phyloP scores from a whole-genome alignment of 1,140 invertebrate species.

The Euura saliciscinereae region DNA sequence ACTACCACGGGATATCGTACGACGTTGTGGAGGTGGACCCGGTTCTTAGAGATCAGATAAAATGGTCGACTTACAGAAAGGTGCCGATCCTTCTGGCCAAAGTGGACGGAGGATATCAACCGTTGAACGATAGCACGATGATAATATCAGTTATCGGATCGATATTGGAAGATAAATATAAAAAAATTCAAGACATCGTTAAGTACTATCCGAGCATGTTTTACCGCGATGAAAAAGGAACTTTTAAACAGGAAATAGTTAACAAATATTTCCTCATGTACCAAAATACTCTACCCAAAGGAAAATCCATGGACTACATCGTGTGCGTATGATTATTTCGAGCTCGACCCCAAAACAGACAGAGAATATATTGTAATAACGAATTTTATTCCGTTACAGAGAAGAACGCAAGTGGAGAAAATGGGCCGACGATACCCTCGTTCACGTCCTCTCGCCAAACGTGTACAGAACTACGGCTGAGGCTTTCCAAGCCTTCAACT shows the following conservation, averaged over 20 bases:
- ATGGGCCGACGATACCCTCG: constrained; percentile 91
- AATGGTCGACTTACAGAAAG: constrained; percentile 95
- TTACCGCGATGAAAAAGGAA: constrained; percentile 72
- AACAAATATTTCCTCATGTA: constrained; percentile 97
- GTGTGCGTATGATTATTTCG: constrained; percentile 61
- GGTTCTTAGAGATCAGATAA: constrained; percentile 87
- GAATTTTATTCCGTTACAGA: constrained; percentile 59
- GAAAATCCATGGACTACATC: constrained; percentile 65
- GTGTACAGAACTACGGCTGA: constrained; percentile 89
- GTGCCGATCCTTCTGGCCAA: constrained; percentile 91
- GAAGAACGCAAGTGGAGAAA: constrained; percentile 93
- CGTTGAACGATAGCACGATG: constrained; percentile 92
- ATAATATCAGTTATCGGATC: constrained; percentile 90
- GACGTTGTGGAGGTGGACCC: constrained; percentile 97
- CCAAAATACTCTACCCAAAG: constrained; percentile 63
- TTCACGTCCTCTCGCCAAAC: constrained; percentile 95
- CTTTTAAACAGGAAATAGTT: constrained; percentile 77
- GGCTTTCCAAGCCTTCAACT: constrained; percentile 87
- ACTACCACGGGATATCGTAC: constrained; percentile 94
- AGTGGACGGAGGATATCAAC: constrained; percentile 74
- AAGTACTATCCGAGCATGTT: constrained; percentile 82
- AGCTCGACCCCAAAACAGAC: neutral
- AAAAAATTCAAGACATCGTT: constrained; percentile 72
- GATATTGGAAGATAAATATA: constrained; percentile 70
- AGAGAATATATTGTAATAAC: constrained; percentile 13